phyloP scores from a whole-genome alignment of 2,888 invertebrate genomes.

The Girardia tigrina region DNA sequence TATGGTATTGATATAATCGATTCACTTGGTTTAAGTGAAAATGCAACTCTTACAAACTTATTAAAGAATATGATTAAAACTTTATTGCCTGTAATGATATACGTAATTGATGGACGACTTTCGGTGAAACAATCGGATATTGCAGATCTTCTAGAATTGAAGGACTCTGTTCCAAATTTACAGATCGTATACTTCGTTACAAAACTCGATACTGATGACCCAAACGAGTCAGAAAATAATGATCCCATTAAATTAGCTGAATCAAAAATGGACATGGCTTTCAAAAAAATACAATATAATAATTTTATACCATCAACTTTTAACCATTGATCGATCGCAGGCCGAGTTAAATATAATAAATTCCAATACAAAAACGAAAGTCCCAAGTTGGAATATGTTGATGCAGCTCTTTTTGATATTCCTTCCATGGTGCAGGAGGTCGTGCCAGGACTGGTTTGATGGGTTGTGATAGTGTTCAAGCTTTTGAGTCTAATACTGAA shows the following conservation, averaged over 20 bases:
- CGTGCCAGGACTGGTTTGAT: too few relatives aligned
- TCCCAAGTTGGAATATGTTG: too few relatives aligned
- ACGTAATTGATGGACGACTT: constrained; percentile 28
- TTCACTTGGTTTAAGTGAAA: constrained; percentile 30
- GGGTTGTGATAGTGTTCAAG: too few relatives aligned
- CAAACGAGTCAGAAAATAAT: background rate
- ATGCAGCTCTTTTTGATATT: too few relatives aligned
- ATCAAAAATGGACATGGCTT: background rate
- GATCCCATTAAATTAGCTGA: constrained; percentile 3
- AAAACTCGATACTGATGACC: background rate
- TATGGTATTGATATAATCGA: constrained; percentile 32
- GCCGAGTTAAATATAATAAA: too few relatives aligned
- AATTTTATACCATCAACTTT: background rate
- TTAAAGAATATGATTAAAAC: constrained; percentile 24
- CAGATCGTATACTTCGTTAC: constrained; percentile 4
- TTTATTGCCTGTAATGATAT: constrained; percentile 29
- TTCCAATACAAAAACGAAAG: too few relatives aligned
- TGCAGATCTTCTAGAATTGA: background rate
- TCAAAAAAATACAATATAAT: constrained; percentile 17
- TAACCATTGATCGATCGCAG: background rate
- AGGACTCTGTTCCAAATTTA: background rate
- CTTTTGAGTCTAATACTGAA: too few relatives aligned
- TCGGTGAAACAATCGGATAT: constrained; percentile 24
- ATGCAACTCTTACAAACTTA: background rate
- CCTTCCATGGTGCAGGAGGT: too few relatives aligned